A percentile compares a stretch with the other conserved stretches of the same genome.
phyloP scores from a whole-genome alignment of 2,888 invertebrate species.

The Biston betularia region DNA sequence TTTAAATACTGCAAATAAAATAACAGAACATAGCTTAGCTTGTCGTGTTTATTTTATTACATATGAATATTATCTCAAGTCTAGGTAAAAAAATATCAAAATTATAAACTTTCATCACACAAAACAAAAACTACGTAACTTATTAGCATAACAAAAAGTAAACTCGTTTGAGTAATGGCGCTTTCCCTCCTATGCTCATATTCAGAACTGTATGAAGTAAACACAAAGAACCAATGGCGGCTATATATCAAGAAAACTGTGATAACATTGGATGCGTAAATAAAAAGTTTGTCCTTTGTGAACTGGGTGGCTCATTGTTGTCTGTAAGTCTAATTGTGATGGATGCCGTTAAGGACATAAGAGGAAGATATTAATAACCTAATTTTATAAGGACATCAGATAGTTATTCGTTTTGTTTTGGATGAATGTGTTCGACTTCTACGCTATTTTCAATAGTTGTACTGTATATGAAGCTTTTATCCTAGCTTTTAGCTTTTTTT shows the following conservation, averaged over 20 bases:
- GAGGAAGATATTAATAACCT: neutral
- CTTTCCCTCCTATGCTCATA: constrained; percentile 30
- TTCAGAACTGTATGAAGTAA: constrained; percentile 13
- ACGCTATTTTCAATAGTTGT: no score
- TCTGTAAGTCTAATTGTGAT: constrained; percentile 29
- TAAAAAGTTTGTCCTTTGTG: constrained; percentile 23
- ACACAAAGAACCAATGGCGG: constrained; percentile 4
- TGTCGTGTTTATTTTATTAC: no score
- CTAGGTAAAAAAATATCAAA: neutral
- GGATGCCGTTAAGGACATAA: constrained; percentile 15
- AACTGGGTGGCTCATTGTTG: constrained; percentile 21
- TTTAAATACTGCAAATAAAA: no score
- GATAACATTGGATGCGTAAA: constrained; percentile 11
- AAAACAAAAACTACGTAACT: constrained; percentile 4
- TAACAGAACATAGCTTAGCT: no score
- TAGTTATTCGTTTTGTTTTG: neutral
- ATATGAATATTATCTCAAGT: neutral
- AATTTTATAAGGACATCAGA: neutral
- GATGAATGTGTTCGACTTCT: neutral
- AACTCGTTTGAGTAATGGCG: constrained; percentile 28
- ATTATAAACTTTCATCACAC: neutral
- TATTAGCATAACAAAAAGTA: constrained; percentile 10
- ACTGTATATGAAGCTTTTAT: no score
- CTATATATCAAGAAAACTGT: constrained; percentile 9
- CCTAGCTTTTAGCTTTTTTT: no score